Conservation (phyloP, 2,888 invertebrate species). For the Andrena minutula region DNA sequence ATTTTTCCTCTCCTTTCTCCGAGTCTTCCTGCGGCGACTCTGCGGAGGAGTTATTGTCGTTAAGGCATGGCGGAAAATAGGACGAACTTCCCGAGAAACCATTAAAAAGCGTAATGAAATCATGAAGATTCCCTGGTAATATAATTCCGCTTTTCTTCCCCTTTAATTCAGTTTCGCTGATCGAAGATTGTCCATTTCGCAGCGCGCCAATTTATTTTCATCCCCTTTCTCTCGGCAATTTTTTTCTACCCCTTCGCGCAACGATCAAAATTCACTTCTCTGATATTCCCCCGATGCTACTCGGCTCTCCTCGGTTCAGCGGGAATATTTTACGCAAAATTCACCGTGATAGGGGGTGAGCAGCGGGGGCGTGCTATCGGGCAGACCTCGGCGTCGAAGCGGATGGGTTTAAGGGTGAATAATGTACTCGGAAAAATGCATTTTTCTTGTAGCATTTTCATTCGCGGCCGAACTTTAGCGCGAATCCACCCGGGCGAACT, state of each 20-base stretch:
- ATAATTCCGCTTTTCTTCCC: background rate
- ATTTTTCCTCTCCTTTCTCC: background rate
- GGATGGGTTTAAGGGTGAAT: slow-evolving; percentile 31
- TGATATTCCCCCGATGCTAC: slow-evolving; percentile 12
- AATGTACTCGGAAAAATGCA: slow-evolving; percentile 30
- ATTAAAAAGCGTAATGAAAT: slow-evolving; percentile 37
- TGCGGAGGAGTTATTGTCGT: background rate
- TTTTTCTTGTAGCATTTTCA: slow-evolving; percentile 26
- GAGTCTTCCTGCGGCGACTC: background rate
- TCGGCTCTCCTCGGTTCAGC: too few relatives aligned
- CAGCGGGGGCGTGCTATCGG: background rate
- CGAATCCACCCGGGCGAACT: slow-evolving; percentile 20
- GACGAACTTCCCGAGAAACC: slow-evolving; percentile 16
- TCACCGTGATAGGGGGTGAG: background rate
- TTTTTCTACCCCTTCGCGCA: background rate
- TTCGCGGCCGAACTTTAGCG: background rate
- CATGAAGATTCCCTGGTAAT: slow-evolving; percentile 31
- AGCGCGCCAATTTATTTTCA: slow-evolving; percentile 10
- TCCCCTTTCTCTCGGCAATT: background rate
- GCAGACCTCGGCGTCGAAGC: background rate
- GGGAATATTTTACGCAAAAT: slow-evolving; percentile 7
- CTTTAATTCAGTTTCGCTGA: slow-evolving; percentile 7
- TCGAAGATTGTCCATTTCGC: slow-evolving; percentile 30
- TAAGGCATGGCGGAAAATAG: background rate
- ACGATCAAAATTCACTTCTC: slow-evolving; percentile 28